Base-by-base conservation (phyloP, 2,888 invertebrate species). In the Balanococcus diminutus region DNA sequence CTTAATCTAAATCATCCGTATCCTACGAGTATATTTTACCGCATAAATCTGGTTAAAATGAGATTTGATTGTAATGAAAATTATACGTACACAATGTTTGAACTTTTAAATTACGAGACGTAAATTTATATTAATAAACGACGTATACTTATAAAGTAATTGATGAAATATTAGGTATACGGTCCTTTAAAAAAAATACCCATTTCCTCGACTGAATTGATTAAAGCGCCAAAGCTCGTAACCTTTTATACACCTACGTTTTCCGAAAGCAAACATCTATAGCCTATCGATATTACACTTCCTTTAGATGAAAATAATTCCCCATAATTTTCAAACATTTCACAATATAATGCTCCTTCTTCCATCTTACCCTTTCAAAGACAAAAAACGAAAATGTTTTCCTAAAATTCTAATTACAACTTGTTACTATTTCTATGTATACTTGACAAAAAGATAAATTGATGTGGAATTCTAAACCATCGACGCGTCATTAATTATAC, bases 351-450 rank as follows among this genome's bases (percentile, higher is more conserved):
- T 6, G 8, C 8, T 4, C 36, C 8, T 36, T 36, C 36, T 8
- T 36, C 8, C 4, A 36, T 36, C 4, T 4, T 36, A n/a, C 36
- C 36, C 4, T 36, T 36, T 36, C 36, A 6, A 36, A 4, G 8
- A 36, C 22, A 56, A 56, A 22, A 22, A 56, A 56, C 22, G 22
- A 56, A 56, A 56, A 56, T 51, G 19, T 5, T 56, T 72, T 32
- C n/a, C 32, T 36, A 19, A 79, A 72, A 72, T 72, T 72, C 31
- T 32, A 72, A 72, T 72, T 72, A 72, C 72, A 79, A 36, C 36
- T 79, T 36, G 31, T 79, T 79, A 19, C n/a, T n/a, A n/a, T n/a
- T n/a, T n/a, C n/a, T n/a, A n/a, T n/a, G n/a, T 36, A 9, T 2
- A n/a, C 36, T 19, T 36, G 75, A 36, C 75, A 36, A 79, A 79